phyloP scores from a whole-genome alignment of 2,113 vertebrate species.

The Gorsachius goisagi region DNA sequence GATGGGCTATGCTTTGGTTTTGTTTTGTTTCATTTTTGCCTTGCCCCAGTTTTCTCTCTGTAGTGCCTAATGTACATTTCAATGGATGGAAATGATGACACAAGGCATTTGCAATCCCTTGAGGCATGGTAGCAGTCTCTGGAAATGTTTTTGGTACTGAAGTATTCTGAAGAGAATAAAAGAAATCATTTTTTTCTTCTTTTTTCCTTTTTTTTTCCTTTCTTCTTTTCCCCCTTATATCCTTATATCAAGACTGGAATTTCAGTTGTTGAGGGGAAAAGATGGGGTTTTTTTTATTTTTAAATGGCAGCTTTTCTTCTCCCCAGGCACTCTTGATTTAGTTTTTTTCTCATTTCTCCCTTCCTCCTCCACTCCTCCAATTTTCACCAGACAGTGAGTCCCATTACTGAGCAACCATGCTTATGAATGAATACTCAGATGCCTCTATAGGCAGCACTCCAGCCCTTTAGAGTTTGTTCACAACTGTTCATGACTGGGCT shows the following conservation, averaged over 20 bases:
- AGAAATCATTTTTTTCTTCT: neutral
- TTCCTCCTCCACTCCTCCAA: neutral
- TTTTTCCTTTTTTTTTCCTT: neutral
- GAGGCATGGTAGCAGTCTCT: neutral
- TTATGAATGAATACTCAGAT: neutral
- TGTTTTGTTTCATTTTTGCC: conserved; percentile 44
- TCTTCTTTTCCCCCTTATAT: too few relatives aligned
- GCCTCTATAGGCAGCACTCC: neutral
- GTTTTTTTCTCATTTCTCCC: neutral
- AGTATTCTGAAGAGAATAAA: conserved; percentile 17
- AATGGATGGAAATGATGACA: conserved; percentile 43
- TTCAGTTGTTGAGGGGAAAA: neutral
- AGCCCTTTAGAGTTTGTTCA: neutral
- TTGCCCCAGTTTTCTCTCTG: conserved; percentile 54
- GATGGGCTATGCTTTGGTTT: conserved; percentile 30
- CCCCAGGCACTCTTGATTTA: fast-evolving
- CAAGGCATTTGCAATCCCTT: conserved; percentile 40
- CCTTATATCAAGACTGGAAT: neutral
- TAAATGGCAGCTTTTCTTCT: neutral
- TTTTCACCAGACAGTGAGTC: neutral
- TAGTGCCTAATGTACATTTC: conserved; percentile 51
- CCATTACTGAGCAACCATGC: neutral
- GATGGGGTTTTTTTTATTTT: neutral
- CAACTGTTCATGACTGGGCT: neutral
- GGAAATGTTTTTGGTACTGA: conserved; percentile 9